Percentiles rank a stretch among this genome's conserved stretches.
phyloP scores from a whole-genome alignment of 2,888 invertebrate species.

The Lepidocyrtinus sp. region DNA sequence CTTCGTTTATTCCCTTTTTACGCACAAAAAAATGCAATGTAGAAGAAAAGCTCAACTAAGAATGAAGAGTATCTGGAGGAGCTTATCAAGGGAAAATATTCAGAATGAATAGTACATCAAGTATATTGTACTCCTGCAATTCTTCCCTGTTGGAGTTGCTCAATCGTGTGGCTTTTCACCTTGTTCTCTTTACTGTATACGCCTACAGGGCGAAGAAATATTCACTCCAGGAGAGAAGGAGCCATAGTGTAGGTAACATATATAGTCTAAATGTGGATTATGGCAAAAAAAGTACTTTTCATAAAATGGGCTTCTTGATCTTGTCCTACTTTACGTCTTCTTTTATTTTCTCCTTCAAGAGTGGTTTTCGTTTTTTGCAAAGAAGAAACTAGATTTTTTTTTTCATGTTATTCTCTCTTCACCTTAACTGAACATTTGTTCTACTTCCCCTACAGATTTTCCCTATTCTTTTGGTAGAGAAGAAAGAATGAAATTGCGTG shows the following conservation, averaged over 20 bases:
- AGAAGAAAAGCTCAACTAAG: too few species aligned
- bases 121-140: slow-evolving; percentile 22
- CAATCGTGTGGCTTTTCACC: slow-evolving; percentile 37
- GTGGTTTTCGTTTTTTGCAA: too few species aligned
- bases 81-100: too few species aligned
- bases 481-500: slow-evolving; percentile 37
- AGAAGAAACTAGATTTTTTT: too few species aligned
- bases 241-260: slow-evolving; percentile 18
- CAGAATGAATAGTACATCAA: neutral
- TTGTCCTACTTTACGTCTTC: slow-evolving; percentile 52
- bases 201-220: slow-evolving; percentile 38
- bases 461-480: too few species aligned
- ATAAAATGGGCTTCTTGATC: slow-evolving; percentile 56
- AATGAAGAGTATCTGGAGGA: too few species aligned
- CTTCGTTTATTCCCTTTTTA: too few species aligned
- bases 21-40: too few species aligned
- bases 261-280: slow-evolving; percentile 11
- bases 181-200: slow-evolving; percentile 11
- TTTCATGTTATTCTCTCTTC: too few species aligned
- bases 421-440: neutral
- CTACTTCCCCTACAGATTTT: neutral
- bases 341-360: too few species aligned
- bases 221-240: slow-evolving; percentile 15
- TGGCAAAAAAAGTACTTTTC: too few species aligned
- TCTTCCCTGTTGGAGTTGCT: slow-evolving; percentile 21